Evolutionary conservation across 1,140 invertebrate genomes (phyloP).

Genomic region (Mizuhopecten yessoensis): DNA sequence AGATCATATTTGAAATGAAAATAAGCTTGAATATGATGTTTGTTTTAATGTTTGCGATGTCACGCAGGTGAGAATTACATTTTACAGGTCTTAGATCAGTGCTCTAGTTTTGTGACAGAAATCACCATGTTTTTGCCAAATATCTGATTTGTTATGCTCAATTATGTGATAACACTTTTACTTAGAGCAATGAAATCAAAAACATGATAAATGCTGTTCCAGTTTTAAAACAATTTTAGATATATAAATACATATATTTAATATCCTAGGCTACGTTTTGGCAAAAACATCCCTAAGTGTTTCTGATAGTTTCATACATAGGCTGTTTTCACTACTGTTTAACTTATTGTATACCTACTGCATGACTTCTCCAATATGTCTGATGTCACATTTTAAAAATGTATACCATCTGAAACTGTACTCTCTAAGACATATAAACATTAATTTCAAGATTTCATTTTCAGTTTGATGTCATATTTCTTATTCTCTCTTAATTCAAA

Average conservation of each 20-base stretch:
- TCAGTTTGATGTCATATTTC: too few species aligned
- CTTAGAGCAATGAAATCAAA: not conserved
- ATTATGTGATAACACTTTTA: not conserved
- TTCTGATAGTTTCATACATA: too few species aligned
- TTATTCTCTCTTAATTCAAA: slow-evolving; percentile 41
- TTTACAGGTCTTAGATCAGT: not conserved
- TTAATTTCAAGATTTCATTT: too few species aligned
- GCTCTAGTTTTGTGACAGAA: not conserved
- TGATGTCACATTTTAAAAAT: not conserved
- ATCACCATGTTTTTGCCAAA: not conserved
- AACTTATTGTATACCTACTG: not conserved
- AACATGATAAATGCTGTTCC: not conserved
- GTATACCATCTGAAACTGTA: too few species aligned
- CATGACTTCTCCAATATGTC: not conserved
- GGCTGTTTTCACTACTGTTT: not conserved
- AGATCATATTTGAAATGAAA: too few species aligned
- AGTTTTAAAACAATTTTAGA: too few species aligned
- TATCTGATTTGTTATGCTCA: not conserved
- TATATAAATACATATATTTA: not conserved
- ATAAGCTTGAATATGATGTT: not conserved
- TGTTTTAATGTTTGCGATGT: not conserved
- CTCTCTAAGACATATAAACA: too few species aligned
- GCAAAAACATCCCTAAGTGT: not conserved
- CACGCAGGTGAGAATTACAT: not conserved
- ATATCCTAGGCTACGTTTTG: not conserved